phyloP scores from a whole-genome alignment of 2,113 vertebrate genomes.

The Actenoides lindsayi region DNA sequence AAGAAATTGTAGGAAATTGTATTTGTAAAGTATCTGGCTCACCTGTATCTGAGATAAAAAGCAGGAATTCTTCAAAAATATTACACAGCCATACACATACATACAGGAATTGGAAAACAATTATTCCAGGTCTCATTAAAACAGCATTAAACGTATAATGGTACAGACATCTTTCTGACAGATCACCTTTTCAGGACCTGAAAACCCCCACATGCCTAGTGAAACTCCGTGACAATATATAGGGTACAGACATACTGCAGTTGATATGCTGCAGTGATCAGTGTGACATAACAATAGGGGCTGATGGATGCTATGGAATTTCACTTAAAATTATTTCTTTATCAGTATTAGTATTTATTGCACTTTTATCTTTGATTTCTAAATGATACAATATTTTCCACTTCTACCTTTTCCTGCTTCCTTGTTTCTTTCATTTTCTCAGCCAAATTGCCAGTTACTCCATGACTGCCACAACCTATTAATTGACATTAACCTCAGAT shows the following conservation, averaged over 20 bases:
- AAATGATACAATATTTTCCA: background rate
- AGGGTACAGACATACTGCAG: background rate
- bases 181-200: background rate
- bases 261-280: background rate
- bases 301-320: background rate
- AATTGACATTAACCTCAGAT: constrained; percentile 41
- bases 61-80: background rate
- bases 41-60: background rate
- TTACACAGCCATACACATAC: background rate
- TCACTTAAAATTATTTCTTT: background rate
- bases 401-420: background rate
- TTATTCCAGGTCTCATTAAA: background rate
- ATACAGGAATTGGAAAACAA: background rate
- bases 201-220: background rate
- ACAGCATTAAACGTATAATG: background rate
- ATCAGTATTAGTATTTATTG: background rate
- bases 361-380: background rate
- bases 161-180: background rate
- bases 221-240: background rate
- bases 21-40: background rate
- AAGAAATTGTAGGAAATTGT: background rate
- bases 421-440: constrained; percentile 17
- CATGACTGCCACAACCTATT: constrained; percentile 16
- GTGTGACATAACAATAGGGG: background rate
- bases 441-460: background rate